Base-by-base conservation (phyloP, 2,113 vertebrate genomes). In the Clarias macrocephalus region DNA sequence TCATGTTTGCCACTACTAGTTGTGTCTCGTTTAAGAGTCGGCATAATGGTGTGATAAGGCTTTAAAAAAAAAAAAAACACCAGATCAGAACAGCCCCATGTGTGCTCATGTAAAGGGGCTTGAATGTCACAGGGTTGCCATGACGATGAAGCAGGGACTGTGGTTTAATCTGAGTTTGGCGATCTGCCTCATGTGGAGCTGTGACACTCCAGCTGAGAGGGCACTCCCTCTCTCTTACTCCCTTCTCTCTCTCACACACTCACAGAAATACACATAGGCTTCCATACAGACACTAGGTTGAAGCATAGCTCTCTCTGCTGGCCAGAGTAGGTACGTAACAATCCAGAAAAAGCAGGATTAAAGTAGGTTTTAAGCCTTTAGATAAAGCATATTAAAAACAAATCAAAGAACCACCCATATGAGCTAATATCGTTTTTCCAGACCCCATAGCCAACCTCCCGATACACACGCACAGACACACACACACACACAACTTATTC, bases 301-400 rank as follows among this genome's bases (percentile, higher is more conserved):
- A 85, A 86, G 79, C 89, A 65, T 85, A 90, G 86, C 86, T 83
- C 89, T 63, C 88, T 89, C 90, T 89, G 66, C 80, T 88, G 85
- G 90, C 75, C 66, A 84, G 79, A 42, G 63, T 81, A 63, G 80
- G 28, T 56, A 28, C 60, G 23, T 13, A 83, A 72, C 48, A 57
- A 54, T 19, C 57, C 18, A 1, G 8, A 18, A 81, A 76, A 0
- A 60, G 11, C 75, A 79, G 6, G 2, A 56, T 52, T 79, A 56
- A 76, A 56, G 75, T 56, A 56, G 7, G 28, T 12, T 66, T 28
- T 66, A 30, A 18, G 23, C 28, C 3, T 57, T 52, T 52, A 15
- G 9, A 23, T n/a, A 76, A n/a, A 52, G 42, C 11, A 52, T 79
- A 28, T 23, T 28, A 48, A 77, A 65, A 48, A 77, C 28, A 19